phyloP scores from a whole-genome alignment of 2,888 invertebrate genomes.

The Anorthoa munda region DNA sequence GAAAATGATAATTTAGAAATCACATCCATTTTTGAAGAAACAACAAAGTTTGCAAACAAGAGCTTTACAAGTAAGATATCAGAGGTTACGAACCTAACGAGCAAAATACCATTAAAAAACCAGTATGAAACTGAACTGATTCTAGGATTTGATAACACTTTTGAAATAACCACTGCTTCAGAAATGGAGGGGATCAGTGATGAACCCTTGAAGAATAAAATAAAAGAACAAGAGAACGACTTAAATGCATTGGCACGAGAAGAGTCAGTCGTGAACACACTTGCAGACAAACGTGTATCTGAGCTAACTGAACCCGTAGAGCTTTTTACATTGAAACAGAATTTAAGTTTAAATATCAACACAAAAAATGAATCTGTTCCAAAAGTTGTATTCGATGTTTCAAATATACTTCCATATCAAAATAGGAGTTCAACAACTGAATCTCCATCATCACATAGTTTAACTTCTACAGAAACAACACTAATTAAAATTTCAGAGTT shows the following conservation, averaged over 20 bases:
- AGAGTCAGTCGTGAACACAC: not conserved
- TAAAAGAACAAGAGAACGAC: not conserved
- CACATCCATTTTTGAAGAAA: not conserved
- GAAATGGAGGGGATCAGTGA: not conserved
- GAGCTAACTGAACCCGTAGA: not conserved
- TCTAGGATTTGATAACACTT: not conserved
- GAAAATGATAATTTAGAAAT: not conserved
- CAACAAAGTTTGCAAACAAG: not conserved
- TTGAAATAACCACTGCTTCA: constrained; percentile 13
- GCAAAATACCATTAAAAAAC: not conserved
- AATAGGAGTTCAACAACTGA: constrained; percentile 1
- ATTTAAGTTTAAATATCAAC: not conserved
- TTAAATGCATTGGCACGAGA: not conserved
- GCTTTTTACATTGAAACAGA: not conserved
- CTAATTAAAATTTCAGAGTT: not conserved
- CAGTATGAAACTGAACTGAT: not conserved
- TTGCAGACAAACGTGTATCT: not conserved
- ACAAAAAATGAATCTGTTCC: not conserved
- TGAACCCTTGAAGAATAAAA: not conserved
- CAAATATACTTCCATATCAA: not conserved
- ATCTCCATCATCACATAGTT: not conserved
- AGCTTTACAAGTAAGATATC: too few relatives aligned
- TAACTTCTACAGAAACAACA: not conserved
- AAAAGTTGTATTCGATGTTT: not conserved
- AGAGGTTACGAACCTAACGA: not conserved